These are phyloP conservation scores for Lutraria lutraria DNA, from an alignment of 2,888 invertebrate species.

Conservation along the genomic window DNA sequence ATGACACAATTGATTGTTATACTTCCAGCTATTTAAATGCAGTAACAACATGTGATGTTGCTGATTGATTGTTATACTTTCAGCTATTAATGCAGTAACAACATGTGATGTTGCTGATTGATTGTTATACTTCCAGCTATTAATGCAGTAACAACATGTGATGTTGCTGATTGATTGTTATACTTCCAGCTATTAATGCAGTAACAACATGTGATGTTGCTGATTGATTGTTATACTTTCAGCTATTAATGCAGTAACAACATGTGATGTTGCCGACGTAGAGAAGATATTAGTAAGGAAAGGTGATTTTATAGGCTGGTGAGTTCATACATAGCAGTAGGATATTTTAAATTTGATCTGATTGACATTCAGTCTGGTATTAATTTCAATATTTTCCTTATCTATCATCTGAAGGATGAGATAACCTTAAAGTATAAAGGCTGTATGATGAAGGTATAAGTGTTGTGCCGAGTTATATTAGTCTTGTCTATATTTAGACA, in stretches of 20 bases:
- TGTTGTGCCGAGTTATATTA: no score
- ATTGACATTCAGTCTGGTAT: no score
- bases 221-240: constrained; percentile 3
- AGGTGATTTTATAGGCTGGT: constrained; percentile 65
- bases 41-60: constrained; percentile 36
- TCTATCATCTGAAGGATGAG: no score
- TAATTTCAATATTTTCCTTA: no score
- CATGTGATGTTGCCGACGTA: constrained; percentile 31
- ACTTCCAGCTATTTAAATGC: constrained; percentile 9
- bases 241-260: constrained; percentile 22
- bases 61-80: constrained; percentile 12
- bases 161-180: constrained; percentile 28
- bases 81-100: constrained; percentile 11
- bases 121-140: constrained; percentile 8
- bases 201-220: constrained; percentile 37
- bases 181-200: constrained; percentile 9
- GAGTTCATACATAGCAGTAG: not conserved
- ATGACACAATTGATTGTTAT: not conserved
- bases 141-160: constrained; percentile 27
- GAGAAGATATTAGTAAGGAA: constrained; percentile 55
- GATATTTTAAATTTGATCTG: no score
- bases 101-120: constrained; percentile 38
- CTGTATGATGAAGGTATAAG: no score
- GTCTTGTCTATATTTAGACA: no score
- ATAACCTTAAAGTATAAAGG: no score